phyloP scores from a whole-genome alignment of 2,888 invertebrate genomes.

The Caenorhabditis angaria region DNA sequence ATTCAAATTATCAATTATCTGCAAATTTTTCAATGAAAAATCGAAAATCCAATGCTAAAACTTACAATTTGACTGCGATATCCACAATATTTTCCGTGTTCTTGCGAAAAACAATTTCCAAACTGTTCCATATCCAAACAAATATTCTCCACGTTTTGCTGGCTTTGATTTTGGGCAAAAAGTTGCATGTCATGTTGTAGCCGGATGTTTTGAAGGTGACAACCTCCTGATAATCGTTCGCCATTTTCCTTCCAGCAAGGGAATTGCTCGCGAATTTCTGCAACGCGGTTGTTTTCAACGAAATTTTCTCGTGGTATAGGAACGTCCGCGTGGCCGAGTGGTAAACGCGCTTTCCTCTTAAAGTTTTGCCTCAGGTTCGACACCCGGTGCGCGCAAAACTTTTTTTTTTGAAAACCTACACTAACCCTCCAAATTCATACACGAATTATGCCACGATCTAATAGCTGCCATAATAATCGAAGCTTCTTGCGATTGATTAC shows the following conservation, averaged over 20 bases:
- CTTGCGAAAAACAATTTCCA: slow-evolving; percentile 45
- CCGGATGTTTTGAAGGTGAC: slow-evolving; percentile 40
- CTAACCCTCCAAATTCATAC: slow-evolving; percentile 37
- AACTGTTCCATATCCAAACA: slow-evolving; percentile 54
- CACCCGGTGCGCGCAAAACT: no score
- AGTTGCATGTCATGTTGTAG: slow-evolving; percentile 36
- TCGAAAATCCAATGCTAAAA: no score
- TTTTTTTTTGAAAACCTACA: background rate
- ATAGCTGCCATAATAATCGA: slow-evolving; percentile 49
- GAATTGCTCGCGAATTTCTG: slow-evolving; percentile 52
- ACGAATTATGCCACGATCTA: slow-evolving; percentile 42
- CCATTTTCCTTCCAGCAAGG: slow-evolving; percentile 56
- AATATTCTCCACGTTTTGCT: slow-evolving; percentile 46
- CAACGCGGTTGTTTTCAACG: background rate
- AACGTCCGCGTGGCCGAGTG: no score
- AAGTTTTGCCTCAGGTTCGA: no score
- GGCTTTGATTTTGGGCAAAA: slow-evolving; percentile 47
- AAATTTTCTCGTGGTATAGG: no score
- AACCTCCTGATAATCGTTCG: slow-evolving; percentile 39
- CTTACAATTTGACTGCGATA: slow-evolving; percentile 49
- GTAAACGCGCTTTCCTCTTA: no score
- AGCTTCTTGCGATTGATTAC: slow-evolving; percentile 52
- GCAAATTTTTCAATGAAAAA: slow-evolving; percentile 10
- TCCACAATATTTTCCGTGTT: slow-evolving; percentile 55
- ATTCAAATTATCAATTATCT: slow-evolving; percentile 56